phyloP scores from a whole-genome alignment of 1,140 invertebrate species.

The Orchestia grillus region DNA sequence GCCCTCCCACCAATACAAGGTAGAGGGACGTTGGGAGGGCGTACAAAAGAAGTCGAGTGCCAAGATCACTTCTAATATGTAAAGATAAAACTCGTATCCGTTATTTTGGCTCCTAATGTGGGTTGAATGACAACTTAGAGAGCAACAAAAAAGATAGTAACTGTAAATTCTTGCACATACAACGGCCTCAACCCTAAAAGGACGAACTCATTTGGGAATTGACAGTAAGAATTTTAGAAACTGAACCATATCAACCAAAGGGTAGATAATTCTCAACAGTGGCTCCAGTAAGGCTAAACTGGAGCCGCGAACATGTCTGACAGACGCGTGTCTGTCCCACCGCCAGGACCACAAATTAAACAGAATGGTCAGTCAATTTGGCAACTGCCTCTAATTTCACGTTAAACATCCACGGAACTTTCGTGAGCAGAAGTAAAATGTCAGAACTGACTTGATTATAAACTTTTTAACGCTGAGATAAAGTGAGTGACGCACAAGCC shows the following conservation, averaged over 20 bases:
- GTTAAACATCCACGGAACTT: not conserved
- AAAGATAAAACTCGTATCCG: not conserved
- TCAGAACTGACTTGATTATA: not conserved
- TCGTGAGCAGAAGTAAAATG: not conserved
- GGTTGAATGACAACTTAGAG: not conserved
- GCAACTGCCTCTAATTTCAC: not conserved
- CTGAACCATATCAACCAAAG: not conserved
- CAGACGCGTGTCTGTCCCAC: not conserved
- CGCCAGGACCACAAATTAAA: not conserved
- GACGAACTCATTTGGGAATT: too few relatives aligned
- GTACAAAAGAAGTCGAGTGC: too few relatives aligned
- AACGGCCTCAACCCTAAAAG: too few relatives aligned
- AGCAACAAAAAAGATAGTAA: not conserved
- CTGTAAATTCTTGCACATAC: not conserved
- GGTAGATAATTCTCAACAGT: not conserved
- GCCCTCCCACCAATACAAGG: too few relatives aligned
- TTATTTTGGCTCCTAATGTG: not conserved
- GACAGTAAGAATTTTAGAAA: too few relatives aligned
- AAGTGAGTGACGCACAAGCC: not conserved
- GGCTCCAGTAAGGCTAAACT: not conserved
- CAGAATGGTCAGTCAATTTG: not conserved
- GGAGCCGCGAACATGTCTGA: not conserved
- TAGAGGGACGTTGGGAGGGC: too few relatives aligned
- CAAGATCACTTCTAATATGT: too few relatives aligned
- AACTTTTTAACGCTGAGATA: not conserved